Percentiles rank a stretch among this genome's conserved stretches.
Conservation (phyloP, 2,888 invertebrate genomes). For the Cataglyphis albicans region DNA sequence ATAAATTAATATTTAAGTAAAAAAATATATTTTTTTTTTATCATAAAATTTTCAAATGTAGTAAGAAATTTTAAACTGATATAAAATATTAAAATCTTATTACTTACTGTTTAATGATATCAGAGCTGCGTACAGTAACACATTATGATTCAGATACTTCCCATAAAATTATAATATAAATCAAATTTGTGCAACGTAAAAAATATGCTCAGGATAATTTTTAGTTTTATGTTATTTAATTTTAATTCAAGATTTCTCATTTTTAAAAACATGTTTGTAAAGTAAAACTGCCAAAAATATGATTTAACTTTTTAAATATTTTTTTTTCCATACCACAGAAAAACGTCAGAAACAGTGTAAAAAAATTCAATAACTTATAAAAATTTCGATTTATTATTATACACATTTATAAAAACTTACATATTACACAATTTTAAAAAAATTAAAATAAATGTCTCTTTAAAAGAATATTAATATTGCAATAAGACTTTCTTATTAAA, state of each 20-base stretch:
- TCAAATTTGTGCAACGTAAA: background rate
- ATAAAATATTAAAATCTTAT: conserved; percentile 36
- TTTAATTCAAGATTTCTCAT: background rate
- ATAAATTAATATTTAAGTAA: conserved; percentile 8
- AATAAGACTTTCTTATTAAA: conserved; percentile 45
- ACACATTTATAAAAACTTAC: background rate
- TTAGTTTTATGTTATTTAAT: background rate
- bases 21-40: background rate
- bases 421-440: background rate
- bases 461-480: conserved; percentile 2
- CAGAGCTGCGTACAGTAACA: conserved; percentile 38
- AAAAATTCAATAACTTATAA: background rate
- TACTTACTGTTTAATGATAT: conserved; percentile 49
- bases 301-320: background rate
- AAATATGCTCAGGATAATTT: background rate
- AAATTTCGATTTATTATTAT: background rate
- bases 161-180: conserved; percentile 15
- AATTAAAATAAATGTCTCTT: background rate
- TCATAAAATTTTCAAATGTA: background rate
- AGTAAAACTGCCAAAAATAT: background rate
- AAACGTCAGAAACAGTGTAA: background rate
- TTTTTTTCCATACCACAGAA: background rate
- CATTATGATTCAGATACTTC: conserved; percentile 5
- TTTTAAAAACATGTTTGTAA: background rate
- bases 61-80: conserved; percentile 13